Base-by-base conservation (phyloP, 2,888 invertebrate species). In the Malacosoma neustria region DNA sequence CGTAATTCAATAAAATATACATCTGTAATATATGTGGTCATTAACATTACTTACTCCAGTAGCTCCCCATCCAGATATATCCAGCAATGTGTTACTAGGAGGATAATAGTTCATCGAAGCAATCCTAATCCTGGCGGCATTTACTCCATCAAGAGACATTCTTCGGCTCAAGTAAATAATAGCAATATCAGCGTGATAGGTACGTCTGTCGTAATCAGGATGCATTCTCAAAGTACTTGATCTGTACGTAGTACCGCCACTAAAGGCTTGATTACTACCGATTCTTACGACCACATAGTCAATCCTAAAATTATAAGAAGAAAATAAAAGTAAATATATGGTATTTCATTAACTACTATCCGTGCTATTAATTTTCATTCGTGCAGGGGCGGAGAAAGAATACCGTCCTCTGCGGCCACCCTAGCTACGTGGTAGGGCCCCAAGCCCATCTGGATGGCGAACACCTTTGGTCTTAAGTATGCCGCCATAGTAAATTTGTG, bases 181-280 rank as follows among this genome's bases (percentile, higher is more conserved):
- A 0, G 68, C 87, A 0, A 86, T 70, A 33, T 88, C 88, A 38
- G 77, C 85, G 48, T 88, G 85, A 6, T 57, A 57, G 1, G 64
- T 71, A 0, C 9, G n/a, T 0, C 45, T 12, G 41, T 87, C 71
- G 51, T 80, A 89, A 0, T 45, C 34, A 0, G 80, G 75, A 44
- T 89, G 87, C 1, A 46, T 48, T 1, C 37, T 43, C 11, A 74
- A 57, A 1, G 35, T 32, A 0, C 51, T 54, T 0, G 86, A 63
- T 1, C 57, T 51, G 39, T 88, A 87, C 38, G 67, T 35, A 1
- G 40, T 52, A 0, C 89, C 88, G 1, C 85, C 87, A 4, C 46
- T 51, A 4, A 68, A 47, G 0, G 70, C 45, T 4, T 61, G 33
- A 0, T 72, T 58, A 36, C 84, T 86, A 1, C 86, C 88, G 13